Evolutionary conservation across 2,113 vertebrate species (phyloP).

Genomic region (Myotis lucifugus): DNA sequence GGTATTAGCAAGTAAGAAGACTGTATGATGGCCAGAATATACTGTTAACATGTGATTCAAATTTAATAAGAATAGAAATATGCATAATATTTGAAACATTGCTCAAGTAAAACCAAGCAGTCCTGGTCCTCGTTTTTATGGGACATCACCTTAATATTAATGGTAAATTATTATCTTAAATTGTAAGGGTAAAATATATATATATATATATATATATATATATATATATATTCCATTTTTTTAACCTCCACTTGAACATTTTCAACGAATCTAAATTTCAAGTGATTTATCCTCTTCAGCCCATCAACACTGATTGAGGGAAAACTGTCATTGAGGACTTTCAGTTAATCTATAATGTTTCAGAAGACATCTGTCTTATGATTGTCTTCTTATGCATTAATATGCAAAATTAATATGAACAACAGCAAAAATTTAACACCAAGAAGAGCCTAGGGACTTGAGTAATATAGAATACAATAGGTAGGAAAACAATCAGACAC

Average conservation of each 20-base stretch:
- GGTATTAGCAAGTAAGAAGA: neutral
- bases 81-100: neutral
- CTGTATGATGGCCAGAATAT: neutral
- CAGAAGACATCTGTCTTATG: neutral
- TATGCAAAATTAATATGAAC: neutral
- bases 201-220: neutral
- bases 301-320: neutral
- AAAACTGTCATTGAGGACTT: neutral
- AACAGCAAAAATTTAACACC: neutral
- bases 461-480: neutral
- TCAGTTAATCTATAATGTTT: neutral
- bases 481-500: neutral
- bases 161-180: neutral
- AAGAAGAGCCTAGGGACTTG: neutral
- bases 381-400: neutral
- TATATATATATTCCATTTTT: neutral
- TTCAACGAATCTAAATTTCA: neutral
- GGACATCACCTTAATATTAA: neutral
- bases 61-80: neutral
- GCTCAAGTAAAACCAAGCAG: neutral
- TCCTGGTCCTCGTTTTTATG: neutral
- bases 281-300: neutral
- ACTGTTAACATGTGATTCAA: neutral
- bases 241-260: neutral
- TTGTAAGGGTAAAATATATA: neutral